Evolutionary conservation across 2,888 invertebrate genomes (phyloP), one percentile per base, ranked within the genome.

Genomic region (Antheraea yamamai): DNA sequence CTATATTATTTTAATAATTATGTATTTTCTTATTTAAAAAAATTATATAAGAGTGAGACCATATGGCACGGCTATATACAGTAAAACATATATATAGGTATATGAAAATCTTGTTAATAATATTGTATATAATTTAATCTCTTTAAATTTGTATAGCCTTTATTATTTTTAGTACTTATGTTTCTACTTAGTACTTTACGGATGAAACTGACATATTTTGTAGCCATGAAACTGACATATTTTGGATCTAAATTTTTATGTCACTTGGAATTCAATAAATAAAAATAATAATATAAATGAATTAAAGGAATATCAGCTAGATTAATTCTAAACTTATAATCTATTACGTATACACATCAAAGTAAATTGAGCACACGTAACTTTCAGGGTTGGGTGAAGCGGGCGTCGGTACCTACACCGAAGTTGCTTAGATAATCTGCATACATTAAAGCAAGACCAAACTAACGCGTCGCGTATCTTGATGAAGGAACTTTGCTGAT

Each of bases 341-440:
- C 14, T 66, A 66, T 66, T 39, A n/a, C 55, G 71, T 75, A 70
- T 71, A 71, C 72, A 74, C 20, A 47, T 72, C 79, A 80, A 87
- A 87, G 86, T 85, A 89, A 91, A 89, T 91, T 90, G 89, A 88
- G 89, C 87, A 83, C 87, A 90, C 87, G 87, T 89, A 88, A 87
- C 84, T 83, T 83, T 20, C 39, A 82, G 80, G 81, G 82, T 79
- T 76, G 81, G 82, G 79, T 82, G 83, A 77, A 75, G 81, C 83
- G 81, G 82, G 81, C 30, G 26, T 16, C 81, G 81, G 82, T 83
- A 81, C 82, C 82, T 85, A 84, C 82, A 79, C 86, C 85, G 88
- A 91, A 92, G 89, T 93, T 92, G 92, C 93, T 94, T 94, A 95
- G 94, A 93, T 95, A 95, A 94, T 94, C 92, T 94, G 94, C 94